Evolutionary conservation across 1,140 invertebrate species (phyloP).

Genomic region (Lepidurus couesii): DNA sequence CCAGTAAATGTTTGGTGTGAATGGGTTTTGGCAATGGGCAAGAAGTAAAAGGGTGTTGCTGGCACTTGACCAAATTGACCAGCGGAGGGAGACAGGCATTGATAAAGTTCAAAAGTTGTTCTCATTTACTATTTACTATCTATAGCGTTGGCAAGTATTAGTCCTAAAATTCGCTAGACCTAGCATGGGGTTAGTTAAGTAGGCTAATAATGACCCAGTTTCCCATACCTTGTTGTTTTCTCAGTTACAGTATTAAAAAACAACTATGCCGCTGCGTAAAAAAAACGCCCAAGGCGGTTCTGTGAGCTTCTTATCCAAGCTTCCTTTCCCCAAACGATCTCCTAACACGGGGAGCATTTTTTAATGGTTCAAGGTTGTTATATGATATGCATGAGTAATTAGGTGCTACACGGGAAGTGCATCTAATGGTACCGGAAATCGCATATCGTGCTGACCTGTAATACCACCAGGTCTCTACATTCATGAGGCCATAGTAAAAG

Average conservation of each 20-base stretch:
- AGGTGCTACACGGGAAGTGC: neutral
- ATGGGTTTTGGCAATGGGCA: neutral
- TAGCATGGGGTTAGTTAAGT: neutral
- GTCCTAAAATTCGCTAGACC: neutral
- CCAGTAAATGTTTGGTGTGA: neutral
- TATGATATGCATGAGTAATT: neutral
- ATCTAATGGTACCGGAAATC: neutral
- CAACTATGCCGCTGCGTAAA: neutral
- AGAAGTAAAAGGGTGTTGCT: neutral
- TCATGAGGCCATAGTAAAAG: neutral
- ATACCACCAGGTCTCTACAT: neutral
- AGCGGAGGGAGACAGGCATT: neutral
- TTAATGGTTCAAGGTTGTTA: neutral
- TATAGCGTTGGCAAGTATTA: neutral
- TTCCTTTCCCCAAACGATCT: neutral
- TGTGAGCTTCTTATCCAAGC: neutral
- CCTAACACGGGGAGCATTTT: neutral
- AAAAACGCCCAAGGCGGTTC: neutral
- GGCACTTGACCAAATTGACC: neutral
- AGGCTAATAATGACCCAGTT: neutral
- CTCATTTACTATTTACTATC: neutral
- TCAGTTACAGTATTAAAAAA: neutral
- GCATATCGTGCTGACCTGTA: neutral
- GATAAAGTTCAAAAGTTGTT: neutral
- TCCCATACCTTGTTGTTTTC: neutral